Base-by-base conservation (phyloP, 2,797 vertebrate genomes). In the Agapornis canus region DNA sequence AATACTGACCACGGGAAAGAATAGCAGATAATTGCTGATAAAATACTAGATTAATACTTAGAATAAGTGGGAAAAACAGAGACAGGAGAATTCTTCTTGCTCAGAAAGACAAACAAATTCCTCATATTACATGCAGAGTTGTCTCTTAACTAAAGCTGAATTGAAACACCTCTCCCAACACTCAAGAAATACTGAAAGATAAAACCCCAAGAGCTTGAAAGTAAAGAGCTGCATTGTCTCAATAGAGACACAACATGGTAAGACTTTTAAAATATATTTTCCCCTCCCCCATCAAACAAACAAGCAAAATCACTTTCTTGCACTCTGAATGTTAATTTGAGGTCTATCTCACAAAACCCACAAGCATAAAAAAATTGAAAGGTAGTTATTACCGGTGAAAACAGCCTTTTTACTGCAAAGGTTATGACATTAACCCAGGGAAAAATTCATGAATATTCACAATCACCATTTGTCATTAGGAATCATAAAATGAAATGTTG, bases 391-490 rank as follows among this genome's bases (percentile, higher is more conserved):
- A 95, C 32, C 11, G 3, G 82, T 77, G 76, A 93, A 90, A 90
- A 92, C 86, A 94, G 92, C 77, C 86, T 89, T 93, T 93, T 86
- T 84, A 93, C 85, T 94, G 87, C 82, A 92, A 96, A 95, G 94
- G 92, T 92, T 95, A 96, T 94, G 94, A 94, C 90, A 96, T 91
- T 96, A 96, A 94, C 95, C 95, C 82, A 96, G 95, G 94, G 95
- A 96, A 95, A 97, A 96, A 94, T 89, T 95, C 94, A 95, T 95
- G 95, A 96, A 94, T 96, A 96, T 96, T 95, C 94, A 96, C 91
- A 95, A 91, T 96, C 92, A 95, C 92, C 93, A 96, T 97, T 96
- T 97, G 82, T 94, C 93, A 96, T 97, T 96, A 97, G 96, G 94
- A 95, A 94, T 95, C 92, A 95, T 95, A 94, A 97, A 96, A 96